Base-by-base conservation (phyloP, 2,113 vertebrate species). In the Oryzias woworae region DNA sequence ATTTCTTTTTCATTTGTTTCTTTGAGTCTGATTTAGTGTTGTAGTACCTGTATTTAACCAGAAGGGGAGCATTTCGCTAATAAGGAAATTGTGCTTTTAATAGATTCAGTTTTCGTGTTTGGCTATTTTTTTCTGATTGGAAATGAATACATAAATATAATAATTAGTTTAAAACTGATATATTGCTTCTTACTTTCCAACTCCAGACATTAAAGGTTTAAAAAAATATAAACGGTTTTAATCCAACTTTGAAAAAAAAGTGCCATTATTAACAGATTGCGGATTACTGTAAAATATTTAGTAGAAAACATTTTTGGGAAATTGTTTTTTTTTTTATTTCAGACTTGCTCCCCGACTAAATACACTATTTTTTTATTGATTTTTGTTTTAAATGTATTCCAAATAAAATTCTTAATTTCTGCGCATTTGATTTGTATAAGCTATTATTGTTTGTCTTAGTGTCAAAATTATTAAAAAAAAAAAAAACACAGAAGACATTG, bases 331-430 rank as follows among this genome's bases (percentile, higher is more conserved):
- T 5, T 28, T 28, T 28, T 28, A 28, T 28, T 28, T 28, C 26
- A 28, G 5, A 28, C 7, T 28, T 36, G 10, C 36, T 36, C 16
- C 47, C 8, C n/a, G 12, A 20, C 7, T 18, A 20, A 18, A 13
- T 20, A 48, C 10, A 18, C 1, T 20, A n/a, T 18, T 12, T 18
- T 26, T 48, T 17, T 56, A 79, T 78, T 48, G 79, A 31, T 66
- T 55, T 76, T 71, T 72, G 53, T 71, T 89, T 64, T 67, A 53
- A 73, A 41, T 89, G 71, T 81, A 69, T 78, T 73, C 85, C 51
- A 75, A 90, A 92, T 90, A 92, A 93, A 59, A 50, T 12, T 72
- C 73, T 61, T 68, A 48, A 68, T 56, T 46, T 42, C 23, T 51
- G 17, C 36, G 58, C 3, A 2, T 72, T 50, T 80, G 18, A 20